Conservation (phyloP, 2,888 invertebrate species). For the Drosophila melanosoma region DNA sequence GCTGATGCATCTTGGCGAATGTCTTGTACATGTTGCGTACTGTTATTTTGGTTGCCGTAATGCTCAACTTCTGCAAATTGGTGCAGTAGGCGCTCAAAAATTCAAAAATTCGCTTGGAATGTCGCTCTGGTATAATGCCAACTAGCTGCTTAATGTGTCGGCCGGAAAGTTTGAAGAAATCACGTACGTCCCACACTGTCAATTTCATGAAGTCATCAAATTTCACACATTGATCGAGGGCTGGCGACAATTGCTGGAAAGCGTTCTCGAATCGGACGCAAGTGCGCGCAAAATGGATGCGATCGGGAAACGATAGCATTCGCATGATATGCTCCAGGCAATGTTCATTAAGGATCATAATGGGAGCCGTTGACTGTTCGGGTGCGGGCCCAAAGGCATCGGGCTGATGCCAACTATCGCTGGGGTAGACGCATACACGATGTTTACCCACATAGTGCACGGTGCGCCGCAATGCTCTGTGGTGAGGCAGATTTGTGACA, state of each 20-base stretch:
- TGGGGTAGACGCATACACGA: constrained; percentile 46
- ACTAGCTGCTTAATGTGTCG: constrained; percentile 15
- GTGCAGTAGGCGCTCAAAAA: constrained; percentile 35
- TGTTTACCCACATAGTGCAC: constrained; percentile 28
- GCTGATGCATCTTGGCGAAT: constrained; percentile 20
- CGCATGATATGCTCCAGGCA: constrained; percentile 59
- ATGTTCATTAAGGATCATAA: constrained; percentile 62
- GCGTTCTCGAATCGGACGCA: constrained; percentile 60
- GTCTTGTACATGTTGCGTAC: constrained; percentile 13
- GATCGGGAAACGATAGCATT: constrained; percentile 46
- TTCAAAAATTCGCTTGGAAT: constrained; percentile 28
- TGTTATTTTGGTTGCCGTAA: constrained; percentile 12
- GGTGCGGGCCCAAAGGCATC: constrained; percentile 21
- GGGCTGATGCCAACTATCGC: constrained; percentile 69
- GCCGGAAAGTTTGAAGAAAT: constrained; percentile 63
- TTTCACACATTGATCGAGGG: constrained; percentile 34
- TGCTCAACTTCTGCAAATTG: constrained; percentile 24
- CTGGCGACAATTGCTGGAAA: constrained; percentile 42
- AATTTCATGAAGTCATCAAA: constrained; percentile 26
- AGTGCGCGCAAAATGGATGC: constrained; percentile 61
- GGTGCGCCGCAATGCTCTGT: constrained; percentile 27
- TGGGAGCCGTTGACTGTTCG: constrained; percentile 4
- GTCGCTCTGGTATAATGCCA: constrained; percentile 31
- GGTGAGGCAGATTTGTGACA: not conserved
- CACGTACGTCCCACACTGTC: constrained; percentile 66